These are phyloP conservation scores for Dascyllus trimaculatus DNA, from an alignment of 2,113 vertebrate species.

Conservation along the genomic window DNA sequence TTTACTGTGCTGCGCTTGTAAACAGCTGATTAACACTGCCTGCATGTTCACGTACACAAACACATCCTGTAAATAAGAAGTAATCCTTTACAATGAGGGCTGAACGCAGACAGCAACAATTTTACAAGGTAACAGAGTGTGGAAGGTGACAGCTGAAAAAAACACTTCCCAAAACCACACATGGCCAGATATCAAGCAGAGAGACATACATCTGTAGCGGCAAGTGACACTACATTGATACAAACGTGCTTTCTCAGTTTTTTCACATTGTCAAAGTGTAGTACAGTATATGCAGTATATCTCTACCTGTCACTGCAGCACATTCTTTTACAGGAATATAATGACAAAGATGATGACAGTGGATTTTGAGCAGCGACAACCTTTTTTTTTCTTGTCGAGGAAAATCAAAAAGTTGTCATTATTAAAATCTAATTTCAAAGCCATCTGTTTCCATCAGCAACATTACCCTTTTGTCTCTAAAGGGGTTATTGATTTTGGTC, in stretches of 20 bases:
- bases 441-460: slow-evolving; percentile 76
- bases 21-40: slow-evolving; percentile 71
- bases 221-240: slow-evolving; percentile 25
- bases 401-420: slow-evolving; percentile 73
- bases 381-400: slow-evolving; percentile 38
- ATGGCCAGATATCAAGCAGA: slow-evolving; percentile 21
- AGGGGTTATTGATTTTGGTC: slow-evolving; percentile 81
- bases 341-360: slow-evolving; percentile 50
- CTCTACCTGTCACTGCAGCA: slow-evolving; percentile 6
- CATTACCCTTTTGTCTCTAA: slow-evolving; percentile 66
- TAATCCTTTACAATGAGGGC: slow-evolving; percentile 45
- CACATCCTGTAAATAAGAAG: slow-evolving; percentile 37
- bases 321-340: slow-evolving; percentile 38
- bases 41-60: slow-evolving; percentile 50
- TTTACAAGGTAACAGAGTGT: slow-evolving; percentile 34
- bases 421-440: slow-evolving; percentile 78
- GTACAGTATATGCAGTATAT: slow-evolving; percentile 6
- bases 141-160: slow-evolving; percentile 41
- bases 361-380: slow-evolving; percentile 33
- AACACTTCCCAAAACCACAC: slow-evolving; percentile 36
- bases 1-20: slow-evolving; percentile 54
- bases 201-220: slow-evolving; percentile 12
- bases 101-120: slow-evolving; percentile 21
- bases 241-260: slow-evolving; percentile 25
- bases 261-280: slow-evolving; percentile 22